A percentile compares a stretch with the other conserved stretches of the same genome.
Evolutionary conservation across 2,113 vertebrate genomes (phyloP).

Genomic region (Scolopax mira): DNA sequence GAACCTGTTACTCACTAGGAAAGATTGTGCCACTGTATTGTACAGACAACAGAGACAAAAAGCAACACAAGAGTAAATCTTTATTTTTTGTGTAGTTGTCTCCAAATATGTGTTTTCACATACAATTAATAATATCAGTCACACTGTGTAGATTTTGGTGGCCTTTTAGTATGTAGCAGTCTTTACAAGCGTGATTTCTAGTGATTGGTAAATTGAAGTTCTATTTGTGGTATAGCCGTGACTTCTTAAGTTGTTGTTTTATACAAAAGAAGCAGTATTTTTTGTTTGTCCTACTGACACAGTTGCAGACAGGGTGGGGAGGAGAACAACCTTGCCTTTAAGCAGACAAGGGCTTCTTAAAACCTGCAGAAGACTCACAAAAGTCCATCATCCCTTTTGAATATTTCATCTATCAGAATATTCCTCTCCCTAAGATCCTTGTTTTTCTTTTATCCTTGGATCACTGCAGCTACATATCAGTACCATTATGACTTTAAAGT

Average conservation of each 20-base stretch:
- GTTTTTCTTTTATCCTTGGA: background rate
- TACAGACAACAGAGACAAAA: background rate
- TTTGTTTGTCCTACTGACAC: background rate
- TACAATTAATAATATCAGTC: background rate
- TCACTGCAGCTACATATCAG: background rate
- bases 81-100: background rate
- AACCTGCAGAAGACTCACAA: background rate
- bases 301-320: background rate
- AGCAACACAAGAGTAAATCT: background rate
- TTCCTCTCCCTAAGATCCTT: background rate
- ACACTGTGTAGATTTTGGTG: background rate
- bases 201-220: background rate
- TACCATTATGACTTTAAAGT: background rate
- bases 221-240: background rate
- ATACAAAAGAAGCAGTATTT: background rate
- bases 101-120: background rate
- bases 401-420: background rate
- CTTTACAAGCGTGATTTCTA: background rate
- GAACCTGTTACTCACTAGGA: background rate
- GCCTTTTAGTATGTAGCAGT: background rate
- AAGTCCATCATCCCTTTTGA: fast-evolving
- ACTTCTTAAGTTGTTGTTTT: background rate
- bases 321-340: background rate
- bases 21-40: background rate
- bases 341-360: background rate